Evolutionary conservation across 1,140 invertebrate genomes (phyloP), one percentile per base, ranked within the genome.

Genomic region (Listronotus oregonensis): DNA sequence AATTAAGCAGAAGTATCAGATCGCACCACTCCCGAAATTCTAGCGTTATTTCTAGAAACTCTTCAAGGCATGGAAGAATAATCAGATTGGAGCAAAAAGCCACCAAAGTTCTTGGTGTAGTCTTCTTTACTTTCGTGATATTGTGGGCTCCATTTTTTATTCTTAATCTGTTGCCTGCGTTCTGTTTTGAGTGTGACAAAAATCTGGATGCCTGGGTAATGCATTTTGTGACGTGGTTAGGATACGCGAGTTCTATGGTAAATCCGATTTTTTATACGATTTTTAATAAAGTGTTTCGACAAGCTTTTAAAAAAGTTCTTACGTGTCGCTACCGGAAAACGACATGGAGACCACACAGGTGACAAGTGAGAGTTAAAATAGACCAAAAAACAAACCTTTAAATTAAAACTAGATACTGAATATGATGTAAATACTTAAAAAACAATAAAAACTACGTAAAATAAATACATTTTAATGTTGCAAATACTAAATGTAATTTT

Each of bases 191-290:
- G 57, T 94, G 92, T 75, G 91, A 92, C 70, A 83, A 85, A 32
- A 79, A 85, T 31, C 89, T 93, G 47, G 83, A 86, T 17, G 87
- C 85, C 60, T 90, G 88, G 81, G 88, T 95, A 31, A 91, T 95
- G 72, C 89, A 94, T 75, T 86, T 93, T 46, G 90, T 92, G 17
- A 90, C 91, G 12, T 97, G 94, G 95, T 81, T 97, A 34, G 95
- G 95, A 40, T 97, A 96, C 78, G 89, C 92, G 32, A 95, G 92
- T 72, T 95, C 92, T 3, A 94, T 94, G 87, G 91, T 96, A 10
- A 97, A 97, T 81, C 94, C 94, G 0, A 92, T 95, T 67, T 95
- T 96, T 80, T 96, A 96, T 78, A 96, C 94, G 2, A 93, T 96
- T 64, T 96, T 97, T 80, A 97, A 97, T 80, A 93, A 94, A 77